Evolutionary conservation across 2,888 invertebrate genomes (phyloP).

Genomic region (Prionchulus punctatus): DNA sequence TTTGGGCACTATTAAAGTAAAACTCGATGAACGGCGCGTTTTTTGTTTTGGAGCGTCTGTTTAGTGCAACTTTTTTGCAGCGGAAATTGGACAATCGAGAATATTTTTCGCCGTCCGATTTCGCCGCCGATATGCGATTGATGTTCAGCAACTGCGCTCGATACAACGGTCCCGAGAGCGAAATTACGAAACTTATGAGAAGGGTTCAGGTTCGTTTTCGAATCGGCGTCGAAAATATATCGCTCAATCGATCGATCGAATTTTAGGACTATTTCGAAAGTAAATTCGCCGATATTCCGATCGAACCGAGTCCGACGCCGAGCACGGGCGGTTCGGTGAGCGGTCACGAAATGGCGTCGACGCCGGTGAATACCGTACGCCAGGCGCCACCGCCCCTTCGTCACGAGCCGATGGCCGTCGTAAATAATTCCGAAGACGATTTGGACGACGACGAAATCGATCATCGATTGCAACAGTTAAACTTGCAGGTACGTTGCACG

Average conservation of each 20-base stretch:
- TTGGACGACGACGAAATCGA: conserved; percentile 13
- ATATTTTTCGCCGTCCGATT: conserved; percentile 79
- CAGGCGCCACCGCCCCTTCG: conserved; percentile 10
- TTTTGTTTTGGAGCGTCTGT: too few species aligned
- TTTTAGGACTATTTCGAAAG: conserved; percentile 4
- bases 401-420: neutral
- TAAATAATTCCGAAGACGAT: conserved; percentile 1
- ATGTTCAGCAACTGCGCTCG: conserved; percentile 50
- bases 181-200: conserved; percentile 1
- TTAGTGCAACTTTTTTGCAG: neutral
- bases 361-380: conserved; percentile 11
- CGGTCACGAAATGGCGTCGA: neutral
- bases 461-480: neutral
- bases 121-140: conserved; percentile 84
- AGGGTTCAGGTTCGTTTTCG: neutral
- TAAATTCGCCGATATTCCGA: conserved; percentile 3
- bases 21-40: neutral
- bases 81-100: conserved; percentile 55
- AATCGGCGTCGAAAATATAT: neutral
- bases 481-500: neutral
- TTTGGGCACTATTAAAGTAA: conserved; percentile 76
- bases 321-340: neutral
- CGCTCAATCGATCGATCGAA: neutral
- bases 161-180: conserved; percentile 23
- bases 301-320: conserved; percentile 1